Base-by-base conservation (phyloP, 2,113 vertebrate genomes). In the Toxotes chatareus region DNA sequence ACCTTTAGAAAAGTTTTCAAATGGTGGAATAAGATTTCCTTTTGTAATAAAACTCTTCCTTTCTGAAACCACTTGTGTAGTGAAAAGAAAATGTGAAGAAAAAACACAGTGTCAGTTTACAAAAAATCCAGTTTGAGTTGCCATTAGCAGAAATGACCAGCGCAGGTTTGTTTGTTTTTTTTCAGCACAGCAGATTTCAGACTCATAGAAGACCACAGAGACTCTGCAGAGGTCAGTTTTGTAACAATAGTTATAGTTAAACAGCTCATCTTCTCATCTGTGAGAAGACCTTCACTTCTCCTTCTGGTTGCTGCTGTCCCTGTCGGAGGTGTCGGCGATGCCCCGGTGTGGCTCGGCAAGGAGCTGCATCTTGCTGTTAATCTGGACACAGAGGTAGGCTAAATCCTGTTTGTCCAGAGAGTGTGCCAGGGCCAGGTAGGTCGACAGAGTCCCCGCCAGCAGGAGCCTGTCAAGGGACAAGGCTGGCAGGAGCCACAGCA, bases 401-500 rank as follows among this genome's bases (percentile, higher is more conserved):
- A 97, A 96, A 87, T 98, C 97, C 82, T 96, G 96, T 44, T 93
- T 92, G 87, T 98, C 97, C 61, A 98, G 95, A 19, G 96, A 95
- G 36, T 98, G 97, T 2, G 95, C 96, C 56, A 96, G 88, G 70
- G 89, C 89, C 82, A 97, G 89, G 90, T 98, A 98, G 36, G 94
- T 63, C 0, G 97, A 96, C 73, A 98, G 93, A 21, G 91, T 91
- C 38, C 84, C 85, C 1, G 97, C 95, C 36, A 98, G 93, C 69
- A 98, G 94, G 42, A 97, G 94, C 31, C 97, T 92, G 82, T 98
- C 97, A 14, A 96, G 92, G 36, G 96, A 91, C 68, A 98, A 74
- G 4, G 95, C 92, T 10, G 97, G 97, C 23, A 98, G 93, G 14
- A 95, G 91, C 97, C 97, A 98, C 59, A 98, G 92, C 78, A 98